Base-by-base conservation (phyloP, 2,888 invertebrate species). In the Papilio elwesi region DNA sequence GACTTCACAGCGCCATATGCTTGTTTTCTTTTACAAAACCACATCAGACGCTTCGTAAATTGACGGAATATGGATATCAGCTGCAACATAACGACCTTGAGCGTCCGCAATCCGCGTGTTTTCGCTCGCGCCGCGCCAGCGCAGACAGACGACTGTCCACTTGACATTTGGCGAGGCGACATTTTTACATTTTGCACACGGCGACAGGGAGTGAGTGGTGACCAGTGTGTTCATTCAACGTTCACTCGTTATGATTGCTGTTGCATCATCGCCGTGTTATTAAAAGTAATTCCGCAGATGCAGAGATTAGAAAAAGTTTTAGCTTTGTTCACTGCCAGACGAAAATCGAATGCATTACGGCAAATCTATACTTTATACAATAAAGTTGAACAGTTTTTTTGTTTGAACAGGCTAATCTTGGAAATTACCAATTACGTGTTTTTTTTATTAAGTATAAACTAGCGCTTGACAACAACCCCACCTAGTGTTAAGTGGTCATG, bases 171-270 rank as follows among this genome's bases (percentile, higher is more conserved):
- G 73, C 66, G 74, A 74, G 67, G 72, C 75, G 74, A 63, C 70
- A 68, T 75, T 79, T 77, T 78, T 78, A 78, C 74, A 77, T 79
- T 80, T 80, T 78, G 80, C 79, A 78, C 80, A 80, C 78, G 78
- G 74, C 73, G 67, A 48, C 11, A 11, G 9, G 12, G 55, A 55
- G 57, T 38, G 48, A 49, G 36, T 7, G 53, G 66, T 36, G 49
- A 57, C 57, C 49, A 38, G 16, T 47, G 68, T 43, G 63, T 64
- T 65, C 75, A 73, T 71, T 53, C 52, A 64, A 49, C 64, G 26
- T 15, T 38, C 53, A 11, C 15, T 62, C 49, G 8, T 59, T 52
- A 48, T 11, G 13, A 12, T n/a, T 3, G 43, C 9, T 6, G 57
- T 68, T 68, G 57, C 49, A 49, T 57, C 68, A 68, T 68, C 26